A percentile compares a stretch with the other conserved stretches of the same genome.
phyloP scores from a whole-genome alignment of 2,888 invertebrate species.

The Drosophila neutralis region DNA sequence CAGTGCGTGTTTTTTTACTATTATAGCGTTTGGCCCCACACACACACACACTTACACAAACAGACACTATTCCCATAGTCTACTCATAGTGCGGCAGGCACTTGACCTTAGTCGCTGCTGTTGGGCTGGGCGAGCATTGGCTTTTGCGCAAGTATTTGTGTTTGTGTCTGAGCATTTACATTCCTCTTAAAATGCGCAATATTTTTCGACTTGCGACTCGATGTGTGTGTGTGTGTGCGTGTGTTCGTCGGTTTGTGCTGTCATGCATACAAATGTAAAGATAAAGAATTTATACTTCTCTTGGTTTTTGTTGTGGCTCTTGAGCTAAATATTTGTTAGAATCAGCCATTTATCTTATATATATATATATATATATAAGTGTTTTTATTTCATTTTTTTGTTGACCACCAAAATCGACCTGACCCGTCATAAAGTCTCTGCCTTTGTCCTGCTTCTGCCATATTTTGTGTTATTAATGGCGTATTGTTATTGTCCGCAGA shows the following conservation, averaged over 20 bases:
- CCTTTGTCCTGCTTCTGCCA: slow-evolving; percentile 25
- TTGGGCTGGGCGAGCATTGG: slow-evolving; percentile 42
- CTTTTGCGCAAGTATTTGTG: slow-evolving; percentile 33
- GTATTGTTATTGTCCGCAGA: slow-evolving; percentile 48
- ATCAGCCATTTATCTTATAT: slow-evolving; percentile 9
- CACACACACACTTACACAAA: slow-evolving; percentile 10
- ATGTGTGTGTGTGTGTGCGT: slow-evolving; percentile 22
- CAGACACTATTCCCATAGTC: background rate
- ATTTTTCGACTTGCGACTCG: slow-evolving; percentile 62
- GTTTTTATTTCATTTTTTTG: slow-evolving; percentile 27
- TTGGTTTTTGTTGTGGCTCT: slow-evolving; percentile 19
- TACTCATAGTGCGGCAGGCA: slow-evolving; percentile 31
- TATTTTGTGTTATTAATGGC: slow-evolving; percentile 57
- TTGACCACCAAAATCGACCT: slow-evolving; percentile 62
- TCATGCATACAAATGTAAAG: slow-evolving; percentile 75
- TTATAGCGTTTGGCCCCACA: slow-evolving; percentile 59
- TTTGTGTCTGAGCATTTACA: slow-evolving; percentile 65
- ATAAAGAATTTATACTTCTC: slow-evolving; percentile 56
- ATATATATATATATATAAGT: slow-evolving; percentile 24
- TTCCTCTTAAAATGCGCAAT: slow-evolving; percentile 73
- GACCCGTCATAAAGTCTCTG: slow-evolving; percentile 65
- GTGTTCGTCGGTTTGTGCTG: slow-evolving; percentile 26
- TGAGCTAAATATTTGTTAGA: slow-evolving; percentile 25
- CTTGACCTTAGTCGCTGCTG: slow-evolving; percentile 63
- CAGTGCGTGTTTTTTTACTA: slow-evolving; percentile 79